Base-by-base conservation (phyloP, 2,888 invertebrate species). In the Acrobasis consociella region DNA sequence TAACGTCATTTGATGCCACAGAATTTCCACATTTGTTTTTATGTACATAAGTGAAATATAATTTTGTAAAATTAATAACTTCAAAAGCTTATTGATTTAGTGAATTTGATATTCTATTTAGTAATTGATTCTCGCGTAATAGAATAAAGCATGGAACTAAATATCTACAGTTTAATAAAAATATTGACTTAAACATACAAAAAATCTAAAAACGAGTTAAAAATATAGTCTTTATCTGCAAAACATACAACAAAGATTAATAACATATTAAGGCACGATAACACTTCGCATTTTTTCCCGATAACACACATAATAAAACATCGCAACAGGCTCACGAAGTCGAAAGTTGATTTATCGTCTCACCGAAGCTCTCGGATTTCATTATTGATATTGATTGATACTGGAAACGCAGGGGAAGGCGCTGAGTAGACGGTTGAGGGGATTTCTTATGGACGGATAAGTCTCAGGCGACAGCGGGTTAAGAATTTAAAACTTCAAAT, bases 331-430 rank as follows among this genome's bases (percentile, higher is more conserved):
- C 67, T 76, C 78, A 66, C 46, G 51, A 65, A 69, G 74, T 77
- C 77, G 75, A 77, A 76, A 76, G 72, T 74, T 74, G 74, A 79
- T 80, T 78, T 73, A 70, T 70, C 70, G 67, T 66, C 66, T 64
- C 58, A 64, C 65, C 49, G 62, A 67, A 66, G 65, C 72, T 71
- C 73, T 75, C 71, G 65, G 72, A 80, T 85, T 78, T 77, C 78
- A 82, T 86, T 85, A 85, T 82, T 80, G 81, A 80, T 83, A 81
- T 81, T 84, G 85, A 86, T 85, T 85, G 82, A 78, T 83, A 81
- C 78, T 78, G 81, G 75, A 85, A 76, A 69, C 68, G 16, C 42
- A 46, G 46, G 46, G 46, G 46, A 46, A 46, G 46, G 46, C 22
- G 31, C 31, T 52, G 31, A 52, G 31, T 13, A 52, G 31, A 31